phyloP scores from a whole-genome alignment of 53 echinoderm and acorn worm genomes.

The Hippasteria phrygiana region DNA sequence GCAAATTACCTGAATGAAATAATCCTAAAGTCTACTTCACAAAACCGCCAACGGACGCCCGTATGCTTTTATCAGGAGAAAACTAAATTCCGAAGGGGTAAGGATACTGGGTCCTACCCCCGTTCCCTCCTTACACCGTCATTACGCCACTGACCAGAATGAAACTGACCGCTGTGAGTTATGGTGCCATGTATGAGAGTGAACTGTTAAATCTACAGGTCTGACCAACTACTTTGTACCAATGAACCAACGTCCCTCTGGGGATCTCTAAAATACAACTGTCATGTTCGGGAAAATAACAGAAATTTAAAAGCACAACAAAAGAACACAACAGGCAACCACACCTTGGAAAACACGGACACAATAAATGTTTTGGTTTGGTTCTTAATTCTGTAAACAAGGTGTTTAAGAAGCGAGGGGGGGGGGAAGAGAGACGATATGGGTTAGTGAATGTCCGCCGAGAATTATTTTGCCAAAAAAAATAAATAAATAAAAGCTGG shows the following conservation, averaged over 20 bases:
- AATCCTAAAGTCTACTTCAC: too few species aligned
- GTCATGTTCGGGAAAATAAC: constrained; percentile 34
- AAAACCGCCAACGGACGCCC: too few species aligned
- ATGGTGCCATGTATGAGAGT: constrained; percentile 46
- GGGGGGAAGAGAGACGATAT: constrained; percentile 11
- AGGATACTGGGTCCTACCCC: neutral
- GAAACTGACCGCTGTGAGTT: constrained; percentile 26
- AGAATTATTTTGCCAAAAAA: constrained; percentile 19
- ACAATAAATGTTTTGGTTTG: neutral
- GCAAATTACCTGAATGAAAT: too few species aligned
- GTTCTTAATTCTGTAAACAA: neutral
- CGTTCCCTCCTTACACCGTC: neutral
- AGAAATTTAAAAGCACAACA: constrained; percentile 49
- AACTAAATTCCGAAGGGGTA: neutral
- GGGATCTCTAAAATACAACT: constrained; percentile 8
- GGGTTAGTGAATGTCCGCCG: constrained; percentile 61
- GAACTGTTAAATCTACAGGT: constrained; percentile 48
- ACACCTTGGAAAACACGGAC: constrained; percentile 59
- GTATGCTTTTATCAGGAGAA: too few species aligned
- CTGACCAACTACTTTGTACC: constrained; percentile 28
- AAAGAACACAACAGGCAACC: constrained; percentile 65
- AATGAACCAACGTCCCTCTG: constrained; percentile 18
- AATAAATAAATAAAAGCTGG: constrained; percentile 24
- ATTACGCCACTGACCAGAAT: neutral
- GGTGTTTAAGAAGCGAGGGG: constrained; percentile 4